phyloP scores from a whole-genome alignment of 2,113 vertebrate species.

The Calidris pugnax region DNA sequence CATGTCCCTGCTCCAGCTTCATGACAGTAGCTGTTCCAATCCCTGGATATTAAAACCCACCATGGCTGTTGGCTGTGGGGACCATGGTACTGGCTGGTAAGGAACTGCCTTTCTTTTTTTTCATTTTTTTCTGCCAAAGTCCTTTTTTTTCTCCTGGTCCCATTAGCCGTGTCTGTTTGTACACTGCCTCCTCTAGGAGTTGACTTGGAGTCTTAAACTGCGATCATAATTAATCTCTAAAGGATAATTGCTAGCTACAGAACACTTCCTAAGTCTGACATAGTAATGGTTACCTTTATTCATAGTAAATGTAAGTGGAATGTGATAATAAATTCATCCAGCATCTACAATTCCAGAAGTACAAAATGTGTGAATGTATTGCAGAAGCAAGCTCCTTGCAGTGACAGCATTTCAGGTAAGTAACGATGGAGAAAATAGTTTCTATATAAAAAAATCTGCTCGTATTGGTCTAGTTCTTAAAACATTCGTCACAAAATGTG shows the following conservation, averaged over 20 bases:
- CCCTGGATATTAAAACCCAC: not conserved
- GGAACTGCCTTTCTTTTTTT: not conserved
- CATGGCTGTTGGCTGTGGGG: too few relatives aligned
- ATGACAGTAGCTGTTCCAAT: not conserved
- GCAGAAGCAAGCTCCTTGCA: not conserved
- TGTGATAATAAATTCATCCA: not conserved
- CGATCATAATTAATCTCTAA: not conserved
- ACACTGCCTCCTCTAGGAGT: not conserved
- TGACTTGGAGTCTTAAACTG: not conserved
- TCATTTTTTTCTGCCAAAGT: not conserved
- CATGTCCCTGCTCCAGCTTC: fast-evolving
- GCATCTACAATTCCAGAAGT: not conserved
- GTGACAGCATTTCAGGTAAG: not conserved
- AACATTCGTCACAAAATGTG: not conserved
- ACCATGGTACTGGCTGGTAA: not conserved
- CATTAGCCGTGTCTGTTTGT: not conserved
- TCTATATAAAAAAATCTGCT: not conserved
- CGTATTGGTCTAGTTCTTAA: not conserved
- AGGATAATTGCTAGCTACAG: not conserved
- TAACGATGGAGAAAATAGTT: not conserved
- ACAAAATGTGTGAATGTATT: not conserved
- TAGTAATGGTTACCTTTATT: not conserved
- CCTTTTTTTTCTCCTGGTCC: not conserved
- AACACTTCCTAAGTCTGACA: not conserved
- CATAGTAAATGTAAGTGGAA: not conserved